Evolutionary conservation across 2,888 invertebrate species (phyloP).

Genomic region (Alsophila aescularia): DNA sequence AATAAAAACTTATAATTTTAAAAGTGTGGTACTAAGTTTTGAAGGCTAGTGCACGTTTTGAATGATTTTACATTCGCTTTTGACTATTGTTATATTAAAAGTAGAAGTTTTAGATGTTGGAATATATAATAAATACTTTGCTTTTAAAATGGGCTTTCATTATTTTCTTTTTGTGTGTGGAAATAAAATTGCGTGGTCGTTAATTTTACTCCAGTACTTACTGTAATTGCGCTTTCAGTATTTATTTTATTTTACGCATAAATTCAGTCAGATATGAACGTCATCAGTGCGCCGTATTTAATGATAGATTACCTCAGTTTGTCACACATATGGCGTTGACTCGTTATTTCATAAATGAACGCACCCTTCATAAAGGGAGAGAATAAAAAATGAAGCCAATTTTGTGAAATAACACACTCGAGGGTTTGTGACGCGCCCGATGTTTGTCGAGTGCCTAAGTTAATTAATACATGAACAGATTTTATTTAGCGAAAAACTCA

Average conservation of each 20-base stretch:
- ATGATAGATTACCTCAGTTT: constrained; percentile 15
- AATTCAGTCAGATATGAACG: not conserved
- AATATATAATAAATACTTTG: no score
- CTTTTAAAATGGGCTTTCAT: no score
- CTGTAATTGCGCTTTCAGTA: not conserved
- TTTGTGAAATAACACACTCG: constrained; percentile 51
- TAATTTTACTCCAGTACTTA: not conserved
- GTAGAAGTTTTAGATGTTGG: no score
- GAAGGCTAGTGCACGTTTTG: no score
- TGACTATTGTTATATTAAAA: no score
- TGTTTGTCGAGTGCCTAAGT: constrained; percentile 60
- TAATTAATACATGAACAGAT: constrained; percentile 63
- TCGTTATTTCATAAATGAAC: constrained; percentile 38
- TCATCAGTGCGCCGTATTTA: constrained; percentile 2
- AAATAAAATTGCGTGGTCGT: no score
- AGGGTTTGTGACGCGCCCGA: constrained; percentile 45
- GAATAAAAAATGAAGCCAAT: constrained; percentile 47
- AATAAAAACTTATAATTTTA: no score
- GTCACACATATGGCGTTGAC: constrained; percentile 12
- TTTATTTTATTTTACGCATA: not conserved
- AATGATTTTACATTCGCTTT: no score
- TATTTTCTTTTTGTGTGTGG: no score
- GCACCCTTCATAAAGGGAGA: constrained; percentile 30
- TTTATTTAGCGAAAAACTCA: constrained; percentile 65
- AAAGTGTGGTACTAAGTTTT: no score